Evolutionary conservation across 2,113 vertebrate species (phyloP).

Genomic region (Henicopernis longicauda): DNA sequence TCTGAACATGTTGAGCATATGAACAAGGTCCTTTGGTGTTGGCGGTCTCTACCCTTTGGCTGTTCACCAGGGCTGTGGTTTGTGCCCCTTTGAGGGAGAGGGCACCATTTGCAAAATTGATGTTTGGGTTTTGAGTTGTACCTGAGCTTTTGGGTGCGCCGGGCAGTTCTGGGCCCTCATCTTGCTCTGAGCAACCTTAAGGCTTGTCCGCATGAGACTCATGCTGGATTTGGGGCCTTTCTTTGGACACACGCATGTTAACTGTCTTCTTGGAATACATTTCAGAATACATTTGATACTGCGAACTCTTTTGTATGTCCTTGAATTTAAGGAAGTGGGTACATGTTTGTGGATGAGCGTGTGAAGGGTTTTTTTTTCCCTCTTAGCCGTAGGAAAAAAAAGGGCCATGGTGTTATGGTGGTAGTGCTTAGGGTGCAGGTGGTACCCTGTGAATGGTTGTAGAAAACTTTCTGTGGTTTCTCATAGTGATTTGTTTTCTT

Average conservation of each 20-base stretch:
- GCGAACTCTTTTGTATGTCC: neutral
- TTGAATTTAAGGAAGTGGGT: neutral
- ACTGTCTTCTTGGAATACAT: accelerated
- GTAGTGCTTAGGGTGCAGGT: neutral
- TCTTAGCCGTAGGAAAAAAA: neutral
- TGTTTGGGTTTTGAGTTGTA: neutral
- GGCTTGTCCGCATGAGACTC: accelerated
- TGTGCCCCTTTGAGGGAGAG: neutral
- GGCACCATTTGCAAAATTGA: neutral
- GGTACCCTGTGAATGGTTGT: neutral
- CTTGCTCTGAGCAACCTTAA: neutral
- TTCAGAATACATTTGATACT: neutral
- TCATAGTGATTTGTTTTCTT: neutral
- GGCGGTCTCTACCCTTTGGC: neutral
- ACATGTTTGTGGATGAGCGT: accelerated
- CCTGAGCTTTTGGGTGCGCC: neutral
- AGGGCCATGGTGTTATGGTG: accelerated
- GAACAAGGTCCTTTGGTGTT: neutral
- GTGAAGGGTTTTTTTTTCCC: neutral
- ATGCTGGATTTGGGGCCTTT: neutral
- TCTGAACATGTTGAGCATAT: neutral
- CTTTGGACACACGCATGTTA: accelerated
- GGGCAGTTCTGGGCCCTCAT: accelerated
- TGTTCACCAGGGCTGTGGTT: neutral
- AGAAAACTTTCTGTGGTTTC: neutral